Conservation (phyloP, 2,113 vertebrate genomes). For the Trachemys scripta region DNA sequence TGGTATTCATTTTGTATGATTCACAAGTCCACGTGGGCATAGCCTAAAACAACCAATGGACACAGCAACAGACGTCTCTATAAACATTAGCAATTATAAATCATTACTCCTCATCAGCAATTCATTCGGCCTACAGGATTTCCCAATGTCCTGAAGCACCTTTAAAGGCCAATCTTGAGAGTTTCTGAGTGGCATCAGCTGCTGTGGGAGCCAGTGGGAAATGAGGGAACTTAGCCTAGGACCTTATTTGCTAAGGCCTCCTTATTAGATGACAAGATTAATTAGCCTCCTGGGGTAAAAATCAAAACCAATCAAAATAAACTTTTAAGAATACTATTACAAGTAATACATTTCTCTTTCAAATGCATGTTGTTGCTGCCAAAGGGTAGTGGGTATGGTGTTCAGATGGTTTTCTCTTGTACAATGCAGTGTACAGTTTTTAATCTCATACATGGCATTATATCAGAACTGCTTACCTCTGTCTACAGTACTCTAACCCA, state of each 20-base stretch:
- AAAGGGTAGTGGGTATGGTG: not conserved
- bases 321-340: not conserved
- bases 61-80: not conserved
- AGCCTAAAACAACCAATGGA: not conserved
- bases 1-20: not conserved
- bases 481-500: slow-evolving; percentile 30
- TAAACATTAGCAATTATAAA: not conserved
- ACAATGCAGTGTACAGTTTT: not conserved
- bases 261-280: not conserved
- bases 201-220: not conserved
- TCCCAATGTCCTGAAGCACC: not conserved
- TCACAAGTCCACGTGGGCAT: not conserved
- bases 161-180: not conserved
- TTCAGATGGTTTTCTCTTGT: not conserved
- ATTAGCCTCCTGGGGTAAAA: not conserved
- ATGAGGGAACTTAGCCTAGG: not conserved
- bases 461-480: not conserved
- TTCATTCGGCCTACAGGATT: not conserved
- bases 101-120: not conserved
- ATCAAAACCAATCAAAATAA: not conserved
- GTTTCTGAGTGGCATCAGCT: not conserved
- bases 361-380: not conserved
- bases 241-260: not conserved
- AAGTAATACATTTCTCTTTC: too few relatives aligned
- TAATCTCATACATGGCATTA: rapidly evolving